Evolutionary conservation across 2,113 vertebrate species (phyloP).

Genomic region (Colossoma macropomum): DNA sequence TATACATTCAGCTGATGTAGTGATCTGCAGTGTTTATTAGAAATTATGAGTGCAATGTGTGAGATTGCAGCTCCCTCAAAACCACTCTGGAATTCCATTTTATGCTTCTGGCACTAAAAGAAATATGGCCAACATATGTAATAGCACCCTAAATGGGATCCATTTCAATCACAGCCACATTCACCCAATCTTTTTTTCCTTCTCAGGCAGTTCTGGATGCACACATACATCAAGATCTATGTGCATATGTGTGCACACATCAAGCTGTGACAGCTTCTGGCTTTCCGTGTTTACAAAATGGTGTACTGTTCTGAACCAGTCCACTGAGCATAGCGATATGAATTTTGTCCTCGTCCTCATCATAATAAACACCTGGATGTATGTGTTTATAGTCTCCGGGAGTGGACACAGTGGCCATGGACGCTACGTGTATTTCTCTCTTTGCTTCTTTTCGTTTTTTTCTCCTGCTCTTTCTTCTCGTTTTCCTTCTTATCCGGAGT

Average conservation of each 20-base stretch:
- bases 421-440: background rate
- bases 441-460: background rate
- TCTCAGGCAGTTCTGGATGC: too few relatives aligned
- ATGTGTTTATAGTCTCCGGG: background rate
- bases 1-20: too few relatives aligned
- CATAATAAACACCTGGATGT: background rate
- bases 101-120: too few relatives aligned
- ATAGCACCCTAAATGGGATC: too few relatives aligned
- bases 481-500: slow-evolving; percentile 70
- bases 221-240: too few relatives aligned
- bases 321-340: background rate
- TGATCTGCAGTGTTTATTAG: too few relatives aligned
- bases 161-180: too few relatives aligned
- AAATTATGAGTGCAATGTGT: too few relatives aligned
- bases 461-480: slow-evolving; percentile 43
- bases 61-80: too few relatives aligned
- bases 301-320: background rate
- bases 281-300: background rate
- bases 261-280: background rate
- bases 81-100: too few relatives aligned
- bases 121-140: too few relatives aligned
- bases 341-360: background rate
- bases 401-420: slow-evolving; percentile 2
- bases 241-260: background rate
- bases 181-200: background rate